A percentile compares a stretch with the other conserved stretches of the same genome.
Evolutionary conservation across 2,888 invertebrate species (phyloP).

Genomic region (Sthenelais limicola): DNA sequence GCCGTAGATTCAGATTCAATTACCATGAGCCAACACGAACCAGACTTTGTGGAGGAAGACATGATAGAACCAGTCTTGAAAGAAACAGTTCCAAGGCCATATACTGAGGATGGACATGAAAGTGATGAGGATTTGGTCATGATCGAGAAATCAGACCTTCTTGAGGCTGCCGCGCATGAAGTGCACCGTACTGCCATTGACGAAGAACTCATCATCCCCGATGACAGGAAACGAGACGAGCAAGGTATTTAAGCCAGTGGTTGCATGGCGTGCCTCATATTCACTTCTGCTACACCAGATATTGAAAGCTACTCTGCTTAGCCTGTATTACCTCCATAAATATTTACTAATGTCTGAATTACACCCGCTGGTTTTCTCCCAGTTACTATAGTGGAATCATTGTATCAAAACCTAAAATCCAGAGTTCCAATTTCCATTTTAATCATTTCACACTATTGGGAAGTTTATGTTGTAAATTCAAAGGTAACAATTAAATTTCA

Average conservation of each 20-base stretch:
- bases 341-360: no score
- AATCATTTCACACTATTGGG: no score
- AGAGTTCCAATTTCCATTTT: no score
- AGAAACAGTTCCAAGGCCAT: neutral
- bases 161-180: neutral
- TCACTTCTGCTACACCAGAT: slow-evolving; percentile 23
- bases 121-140: slow-evolving; percentile 20
- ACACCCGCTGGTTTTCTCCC: no score
- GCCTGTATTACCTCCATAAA: no score
- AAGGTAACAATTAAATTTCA: no score
- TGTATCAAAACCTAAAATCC: no score
- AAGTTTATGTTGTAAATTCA: no score
- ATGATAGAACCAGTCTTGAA: slow-evolving; percentile 16
- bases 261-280: slow-evolving; percentile 22
- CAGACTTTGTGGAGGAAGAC: slow-evolving; percentile 2
- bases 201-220: slow-evolving; percentile 16
- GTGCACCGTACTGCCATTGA: slow-evolving; percentile 14
- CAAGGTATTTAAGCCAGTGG: slow-evolving; percentile 27
- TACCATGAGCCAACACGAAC: neutral
- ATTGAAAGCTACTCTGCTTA: slow-evolving; percentile 33
- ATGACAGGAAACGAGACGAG: slow-evolving; percentile 17
- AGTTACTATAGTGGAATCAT: no score
- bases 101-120: neutral
- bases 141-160: neutral
- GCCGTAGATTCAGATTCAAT: neutral